Conservation (phyloP, 2,797 vertebrate species). For the Poecilia gillii region DNA sequence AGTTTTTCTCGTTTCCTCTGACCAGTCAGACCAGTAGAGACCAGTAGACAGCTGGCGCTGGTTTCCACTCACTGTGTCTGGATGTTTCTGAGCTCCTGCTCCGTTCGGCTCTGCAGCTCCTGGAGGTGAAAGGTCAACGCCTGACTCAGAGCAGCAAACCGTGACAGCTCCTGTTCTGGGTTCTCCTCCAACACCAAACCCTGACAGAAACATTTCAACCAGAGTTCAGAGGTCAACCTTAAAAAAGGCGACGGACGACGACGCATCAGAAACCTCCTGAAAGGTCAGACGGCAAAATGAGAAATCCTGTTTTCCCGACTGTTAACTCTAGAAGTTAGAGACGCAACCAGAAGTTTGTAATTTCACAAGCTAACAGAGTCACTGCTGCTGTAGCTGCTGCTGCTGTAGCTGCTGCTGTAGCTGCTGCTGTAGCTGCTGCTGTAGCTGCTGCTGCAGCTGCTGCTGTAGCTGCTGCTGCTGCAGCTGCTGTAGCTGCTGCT, state of each 20-base stretch:
- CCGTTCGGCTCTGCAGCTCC: slow-evolving; percentile 68
- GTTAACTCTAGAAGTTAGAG: not conserved
- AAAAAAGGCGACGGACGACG: no score
- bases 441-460: no score
- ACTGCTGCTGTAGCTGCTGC: no score
- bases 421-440: no score
- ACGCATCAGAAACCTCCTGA: no score
- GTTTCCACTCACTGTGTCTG: slow-evolving; percentile 53
- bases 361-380: not conserved
- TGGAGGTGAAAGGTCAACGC: slow-evolving; percentile 64
- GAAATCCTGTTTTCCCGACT: not conserved
- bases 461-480: no score
- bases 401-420: no score
- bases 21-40: not conserved
- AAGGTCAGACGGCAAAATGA: not conserved
- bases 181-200: slow-evolving; percentile 38
- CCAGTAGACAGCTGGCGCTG: no score
- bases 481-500: no score
- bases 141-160: slow-evolving; percentile 49
- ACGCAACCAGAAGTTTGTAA: not conserved
- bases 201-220: slow-evolving; percentile 23
- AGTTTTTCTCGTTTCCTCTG: not conserved
- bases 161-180: slow-evolving; percentile 36
- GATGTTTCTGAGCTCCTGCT: slow-evolving; percentile 70
- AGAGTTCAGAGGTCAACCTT: not conserved